Base-by-base conservation (phyloP, 2,113 vertebrate genomes). In the Pyxicephalus adspersus region DNA sequence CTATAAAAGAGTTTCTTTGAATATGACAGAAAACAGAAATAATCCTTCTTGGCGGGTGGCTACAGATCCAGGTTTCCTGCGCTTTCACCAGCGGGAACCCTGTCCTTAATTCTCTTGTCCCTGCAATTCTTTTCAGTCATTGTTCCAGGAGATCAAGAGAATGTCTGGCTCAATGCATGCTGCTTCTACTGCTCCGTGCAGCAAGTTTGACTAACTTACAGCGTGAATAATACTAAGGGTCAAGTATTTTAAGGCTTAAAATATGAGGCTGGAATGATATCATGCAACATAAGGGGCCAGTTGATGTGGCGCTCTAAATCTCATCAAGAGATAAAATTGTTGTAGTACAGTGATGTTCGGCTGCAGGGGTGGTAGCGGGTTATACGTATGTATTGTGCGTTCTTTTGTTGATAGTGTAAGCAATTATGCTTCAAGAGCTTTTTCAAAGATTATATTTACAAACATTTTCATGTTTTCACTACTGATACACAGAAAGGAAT, bases 171-270 rank as follows among this genome's bases (percentile, higher is more conserved):
- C 29, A 50, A 71, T 57, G 51, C 79, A 52, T 64, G 79, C 79
- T 81, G 79, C 16, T 65, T 64, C 38, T 45, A 45, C 52, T 64
- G 70, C 61, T 74, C 79, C 31, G 15, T 81, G 70, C 50, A 45
- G 79, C 51, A 81, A 74, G 70, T 74, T 26, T 34, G 54, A 81
- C 79, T 81, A 74, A 81, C 79, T 65, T 81, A 74, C 79, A 81
- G 68, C 79, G 65, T 81, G 79, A 81, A 81, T 81, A 81, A 81
- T 65, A 81, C 74, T 81, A 54, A 64, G 79, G 79, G 79, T 81
- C 79, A 81, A 81, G 79, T 65, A 74, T 73, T 81, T 81, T 55
- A 74, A 64, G 38, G 61, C 61, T 81, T 81, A 58, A 81, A 81
- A 81, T 73, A 57, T 64, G 29, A 74, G 60, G 22, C 28, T 74